phyloP scores from a whole-genome alignment of 2,113 vertebrate genomes.

The Ciconia stormi region DNA sequence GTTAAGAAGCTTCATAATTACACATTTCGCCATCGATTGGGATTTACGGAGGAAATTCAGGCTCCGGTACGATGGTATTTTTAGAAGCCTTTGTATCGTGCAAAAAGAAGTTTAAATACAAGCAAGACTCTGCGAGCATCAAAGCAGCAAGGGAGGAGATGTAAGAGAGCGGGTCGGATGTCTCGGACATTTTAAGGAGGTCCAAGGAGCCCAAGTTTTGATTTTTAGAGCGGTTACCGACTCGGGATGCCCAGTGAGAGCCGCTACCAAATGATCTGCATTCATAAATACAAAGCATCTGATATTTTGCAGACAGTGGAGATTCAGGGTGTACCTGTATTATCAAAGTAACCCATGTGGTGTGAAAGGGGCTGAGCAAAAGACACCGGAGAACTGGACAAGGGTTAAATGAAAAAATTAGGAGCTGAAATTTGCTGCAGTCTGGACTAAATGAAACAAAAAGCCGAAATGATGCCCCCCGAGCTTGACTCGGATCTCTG shows the following conservation, averaged over 20 bases:
- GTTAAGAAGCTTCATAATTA: not conserved
- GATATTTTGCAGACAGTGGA: not conserved
- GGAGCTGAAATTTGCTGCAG: not conserved
- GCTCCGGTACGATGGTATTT: accelerated
- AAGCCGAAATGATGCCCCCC: not conserved
- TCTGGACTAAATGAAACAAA: not conserved
- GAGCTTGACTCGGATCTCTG: not conserved
- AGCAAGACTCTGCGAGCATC: not conserved
- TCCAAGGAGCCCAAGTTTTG: not conserved
- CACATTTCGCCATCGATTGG: not conserved
- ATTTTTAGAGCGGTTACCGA: not conserved
- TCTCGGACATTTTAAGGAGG: not conserved
- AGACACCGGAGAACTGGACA: accelerated
- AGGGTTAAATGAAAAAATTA: not conserved
- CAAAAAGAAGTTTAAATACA: not conserved
- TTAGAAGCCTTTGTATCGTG: not conserved
- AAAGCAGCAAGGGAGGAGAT: not conserved
- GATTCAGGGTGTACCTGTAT: not conserved
- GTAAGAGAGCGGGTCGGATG: not conserved
- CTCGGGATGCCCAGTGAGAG: not conserved
- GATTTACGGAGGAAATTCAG: not conserved
- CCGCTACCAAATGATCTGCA: no score
- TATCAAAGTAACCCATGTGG: not conserved
- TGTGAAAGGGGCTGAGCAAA: not conserved
- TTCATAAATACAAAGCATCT: not conserved